A percentile compares a stretch with the other conserved stretches of the same genome.
Conservation (phyloP, 2,113 vertebrate species). For the Calidris pugnax region DNA sequence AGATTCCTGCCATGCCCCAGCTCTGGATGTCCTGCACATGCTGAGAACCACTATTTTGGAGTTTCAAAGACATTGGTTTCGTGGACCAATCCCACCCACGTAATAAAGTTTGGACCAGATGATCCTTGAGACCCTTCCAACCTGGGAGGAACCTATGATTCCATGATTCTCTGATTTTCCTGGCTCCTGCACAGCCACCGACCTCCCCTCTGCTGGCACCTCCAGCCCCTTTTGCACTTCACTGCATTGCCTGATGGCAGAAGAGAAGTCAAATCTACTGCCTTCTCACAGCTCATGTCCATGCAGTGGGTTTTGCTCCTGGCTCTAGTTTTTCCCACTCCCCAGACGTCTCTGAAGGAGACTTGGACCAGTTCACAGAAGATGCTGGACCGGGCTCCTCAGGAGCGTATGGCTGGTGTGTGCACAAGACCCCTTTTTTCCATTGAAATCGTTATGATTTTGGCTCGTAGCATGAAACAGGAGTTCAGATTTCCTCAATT, state of each 20-base stretch:
- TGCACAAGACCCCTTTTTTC: not conserved
- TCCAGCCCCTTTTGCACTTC: not conserved
- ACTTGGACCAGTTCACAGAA: not conserved
- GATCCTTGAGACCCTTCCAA: not conserved
- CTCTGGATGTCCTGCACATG: fast-evolving
- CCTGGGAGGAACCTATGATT: not conserved
- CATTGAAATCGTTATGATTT: not conserved
- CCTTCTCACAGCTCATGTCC: not conserved
- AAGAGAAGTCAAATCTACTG: not conserved
- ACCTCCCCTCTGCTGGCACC: not conserved
- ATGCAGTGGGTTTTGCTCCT: not conserved
- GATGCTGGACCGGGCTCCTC: not conserved
- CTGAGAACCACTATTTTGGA: not conserved
- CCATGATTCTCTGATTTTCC: not conserved
- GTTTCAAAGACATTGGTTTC: not conserved
- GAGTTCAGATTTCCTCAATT: not conserved
- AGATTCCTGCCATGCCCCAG: not conserved
- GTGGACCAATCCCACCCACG: not conserved
- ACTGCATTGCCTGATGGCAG: not conserved
- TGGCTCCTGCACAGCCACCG: not conserved
- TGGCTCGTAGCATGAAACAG: not conserved
- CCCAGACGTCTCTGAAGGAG: not conserved
- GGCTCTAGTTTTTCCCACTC: not conserved
- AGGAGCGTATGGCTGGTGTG: fast-evolving
- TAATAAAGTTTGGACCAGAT: not conserved